A percentile compares a stretch with the other conserved stretches of the same genome.
Conservation (phyloP, 1,140 invertebrate species). For the Oscheius sp. region DNA sequence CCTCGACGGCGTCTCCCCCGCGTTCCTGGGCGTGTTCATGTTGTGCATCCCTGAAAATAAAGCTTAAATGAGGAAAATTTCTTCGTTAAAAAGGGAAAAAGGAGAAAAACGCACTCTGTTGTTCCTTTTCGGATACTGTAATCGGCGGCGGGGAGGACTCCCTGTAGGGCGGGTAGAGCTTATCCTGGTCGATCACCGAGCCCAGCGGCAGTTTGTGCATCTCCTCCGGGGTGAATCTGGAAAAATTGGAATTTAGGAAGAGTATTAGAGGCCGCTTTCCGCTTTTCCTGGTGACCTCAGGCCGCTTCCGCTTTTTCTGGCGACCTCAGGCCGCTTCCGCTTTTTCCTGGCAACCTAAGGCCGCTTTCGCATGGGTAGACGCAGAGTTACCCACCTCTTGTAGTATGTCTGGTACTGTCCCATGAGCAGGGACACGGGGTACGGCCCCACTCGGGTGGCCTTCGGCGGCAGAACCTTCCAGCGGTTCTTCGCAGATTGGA, state of each 20-base stretch:
- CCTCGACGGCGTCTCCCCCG: background rate
- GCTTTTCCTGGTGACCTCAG: no score
- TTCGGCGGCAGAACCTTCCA: constrained; percentile 20
- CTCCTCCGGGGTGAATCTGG: constrained; percentile 25
- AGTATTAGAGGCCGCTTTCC: no score
- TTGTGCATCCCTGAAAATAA: background rate
- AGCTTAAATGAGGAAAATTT: no score
- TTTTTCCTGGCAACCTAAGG: no score
- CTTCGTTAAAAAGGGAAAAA: background rate
- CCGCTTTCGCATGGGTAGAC: background rate
- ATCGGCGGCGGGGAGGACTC: constrained; percentile 25
- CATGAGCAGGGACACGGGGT: constrained; percentile 21
- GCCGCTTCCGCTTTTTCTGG: no score
- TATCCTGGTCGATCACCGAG: constrained; percentile 5
- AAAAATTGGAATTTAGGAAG: background rate
- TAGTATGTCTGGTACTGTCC: constrained; percentile 31
- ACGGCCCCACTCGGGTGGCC: constrained; percentile 6
- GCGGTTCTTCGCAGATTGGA: constrained; percentile 14
- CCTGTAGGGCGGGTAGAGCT: constrained; percentile 8
- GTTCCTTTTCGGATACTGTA: constrained; percentile 9
- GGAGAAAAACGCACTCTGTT: background rate
- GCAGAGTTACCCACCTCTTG: constrained; percentile 3
- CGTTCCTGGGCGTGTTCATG: background rate
- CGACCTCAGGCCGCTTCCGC: no score
- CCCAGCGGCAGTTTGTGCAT: constrained; percentile 24